Base-by-base conservation (phyloP, 2,113 vertebrate species). In the Nerophis lumbriciformis region DNA sequence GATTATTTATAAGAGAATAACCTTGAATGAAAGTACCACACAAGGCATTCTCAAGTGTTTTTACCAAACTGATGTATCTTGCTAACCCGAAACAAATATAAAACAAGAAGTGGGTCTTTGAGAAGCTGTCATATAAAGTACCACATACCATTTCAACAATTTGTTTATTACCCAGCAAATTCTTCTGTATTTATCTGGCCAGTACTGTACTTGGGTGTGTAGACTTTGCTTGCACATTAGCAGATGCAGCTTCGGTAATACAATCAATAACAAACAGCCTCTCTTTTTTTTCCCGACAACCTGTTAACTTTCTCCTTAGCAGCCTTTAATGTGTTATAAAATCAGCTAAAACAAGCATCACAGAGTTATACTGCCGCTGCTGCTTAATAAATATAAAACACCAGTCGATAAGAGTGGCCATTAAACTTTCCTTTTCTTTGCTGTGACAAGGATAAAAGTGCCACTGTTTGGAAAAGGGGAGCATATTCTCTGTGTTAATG, bases 401-500 rank as follows among this genome's bases (percentile, higher is more conserved):
- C 54, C 70, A 59, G 60, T 73, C 72, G 82, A 69, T 79, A 82
- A 80, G 79, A 81, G 74, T 68, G 60, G 59, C 54, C 66, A 81
- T 81, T 87, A 86, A 87, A 82, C 85, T 83, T 83, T 72, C 54
- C 74, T 56, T 68, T 65, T 68, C 76, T 75, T 75, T 77, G 79
- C 77, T 76, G 79, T 83, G 83, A 78, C 79, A 77, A 71, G 74
- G 75, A 83, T 78, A 78, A 85, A 86, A 85, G 78, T 81, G 72
- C 66, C 76, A 79, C 75, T 68, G 82, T 72, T 74, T 71, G 65
- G 60, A 68, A 71, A 84, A 82, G 71, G 66, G 69, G 77, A 72
- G 69, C 65, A 67, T 51, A 69, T 85, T 78, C 83, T 79, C 73
- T 80, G 83, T 70, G 83, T 86, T 84, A 84, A 84, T 82, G 82